Percentiles rank a stretch among this genome's conserved stretches.
Evolutionary conservation across 2,797 vertebrate species (phyloP).

Genomic region (Anabacerthia variegaticeps): DNA sequence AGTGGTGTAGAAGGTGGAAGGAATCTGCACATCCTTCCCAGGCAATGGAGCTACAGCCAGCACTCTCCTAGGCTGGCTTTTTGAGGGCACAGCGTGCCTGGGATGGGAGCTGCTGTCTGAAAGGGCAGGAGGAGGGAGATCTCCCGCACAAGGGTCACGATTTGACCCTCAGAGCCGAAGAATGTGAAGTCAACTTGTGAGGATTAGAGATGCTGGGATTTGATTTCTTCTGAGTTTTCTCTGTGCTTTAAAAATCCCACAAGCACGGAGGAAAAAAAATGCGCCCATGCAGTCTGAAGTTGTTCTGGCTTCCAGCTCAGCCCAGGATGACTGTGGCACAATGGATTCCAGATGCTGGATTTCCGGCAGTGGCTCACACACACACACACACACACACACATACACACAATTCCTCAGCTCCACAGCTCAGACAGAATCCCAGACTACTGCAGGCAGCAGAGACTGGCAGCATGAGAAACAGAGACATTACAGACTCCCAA

Average conservation of each 20-base stretch:
- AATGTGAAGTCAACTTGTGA: not conserved
- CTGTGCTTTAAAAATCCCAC: not conserved
- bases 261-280: not conserved
- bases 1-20: not conserved
- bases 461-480: not conserved
- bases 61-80: not conserved
- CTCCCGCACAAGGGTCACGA: not conserved
- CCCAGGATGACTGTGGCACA: slow-evolving; percentile 56
- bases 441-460: not conserved
- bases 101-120: not conserved
- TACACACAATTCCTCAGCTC: not conserved
- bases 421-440: not conserved
- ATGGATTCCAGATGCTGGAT: slow-evolving; percentile 69
- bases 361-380: slow-evolving; percentile 38
- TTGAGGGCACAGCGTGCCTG: not conserved
- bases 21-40: not conserved
- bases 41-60: not conserved
- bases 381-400: not conserved
- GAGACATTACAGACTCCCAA: not conserved
- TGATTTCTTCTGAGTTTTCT: not conserved
- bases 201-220: not conserved
- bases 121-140: not conserved
- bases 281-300: not conserved
- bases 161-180: not conserved
- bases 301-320: slow-evolving; percentile 23